Evolutionary conservation across 1,140 invertebrate species (phyloP), one percentile per base, ranked within the genome.

Genomic region (Melitaea cinxia): DNA sequence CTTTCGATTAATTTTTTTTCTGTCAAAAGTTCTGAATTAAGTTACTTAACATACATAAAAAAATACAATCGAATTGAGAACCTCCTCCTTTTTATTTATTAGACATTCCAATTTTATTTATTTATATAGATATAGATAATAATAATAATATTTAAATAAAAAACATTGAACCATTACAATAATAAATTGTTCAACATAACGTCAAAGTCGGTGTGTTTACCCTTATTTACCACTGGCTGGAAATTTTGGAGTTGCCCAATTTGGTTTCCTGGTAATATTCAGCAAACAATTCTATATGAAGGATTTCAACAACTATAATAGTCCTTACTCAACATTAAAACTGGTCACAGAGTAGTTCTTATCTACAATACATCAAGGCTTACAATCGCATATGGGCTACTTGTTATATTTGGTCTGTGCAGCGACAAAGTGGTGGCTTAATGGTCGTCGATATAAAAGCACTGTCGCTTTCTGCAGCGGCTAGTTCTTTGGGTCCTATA

Each of bases 401-500:
- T 42, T 65, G 56, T 45, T 63, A 49, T 60, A 61, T 70, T 77
- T 80, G 84, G 77, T 59, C 80, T 73, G 67, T 64, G 71, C 60
- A 58, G 52, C 64, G 68, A 64, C 74, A 64, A 75, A 78, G 86
- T 88, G 82, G 88, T 90, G 85, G 85, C 74, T 85, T 83, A 77
- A 80, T 77, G 61, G 70, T 68, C 71, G 78, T 77, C 78, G 75
- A 89, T 90, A 90, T 89, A 90, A 88, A 78, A 83, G 81, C 85
- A 89, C 81, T 87, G 82, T 88, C 82, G 82, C 85, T 87, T 87
- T 89, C 83, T 75, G 80, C 70, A 69, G 73, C 68, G 66, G 79
- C 85, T 89, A 90, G 86, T 90, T 89, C 82, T 83, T 80, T 84
- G 76, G 78, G 77, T 76, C 76, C 75, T 81, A 83, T 81, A 83